Percentiles rank a stretch among this genome's conserved stretches.
Conservation (phyloP, 2,113 vertebrate species). For the Orcinus orca region DNA sequence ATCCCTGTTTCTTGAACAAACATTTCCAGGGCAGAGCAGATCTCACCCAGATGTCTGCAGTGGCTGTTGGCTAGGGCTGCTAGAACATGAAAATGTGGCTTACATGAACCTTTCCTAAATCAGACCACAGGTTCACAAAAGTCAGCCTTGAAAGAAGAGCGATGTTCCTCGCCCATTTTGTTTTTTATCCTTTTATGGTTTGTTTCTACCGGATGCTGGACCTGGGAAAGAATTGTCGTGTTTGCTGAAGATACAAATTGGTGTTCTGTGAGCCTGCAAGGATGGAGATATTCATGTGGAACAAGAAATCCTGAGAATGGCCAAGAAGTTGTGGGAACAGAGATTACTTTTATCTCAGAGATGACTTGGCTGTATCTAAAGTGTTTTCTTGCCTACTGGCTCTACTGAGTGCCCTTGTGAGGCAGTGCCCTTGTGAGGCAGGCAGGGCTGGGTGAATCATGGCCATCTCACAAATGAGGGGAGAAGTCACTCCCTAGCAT, state of each 20-base stretch:
- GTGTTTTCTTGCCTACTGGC: neutral
- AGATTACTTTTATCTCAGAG: neutral
- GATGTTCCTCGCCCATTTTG: neutral
- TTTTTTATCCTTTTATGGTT: neutral
- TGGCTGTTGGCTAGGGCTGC: neutral
- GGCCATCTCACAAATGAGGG: neutral
- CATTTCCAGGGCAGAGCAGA: neutral
- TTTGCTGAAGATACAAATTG: neutral
- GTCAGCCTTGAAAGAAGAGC: neutral
- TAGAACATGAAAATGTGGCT: neutral
- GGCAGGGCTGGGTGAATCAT: neutral
- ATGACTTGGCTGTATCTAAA: neutral
- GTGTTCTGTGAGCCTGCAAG: neutral
- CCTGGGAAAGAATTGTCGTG: neutral
- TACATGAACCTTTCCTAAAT: neutral
- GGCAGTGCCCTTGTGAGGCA: neutral
- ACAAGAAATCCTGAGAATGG: neutral
- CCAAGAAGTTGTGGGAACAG: neutral
- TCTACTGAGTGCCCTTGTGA: neutral
- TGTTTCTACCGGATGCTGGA: neutral
- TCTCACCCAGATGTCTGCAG: neutral
- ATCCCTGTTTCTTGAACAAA: conserved; percentile 4
- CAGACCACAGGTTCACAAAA: neutral
- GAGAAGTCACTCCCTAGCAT: neutral
- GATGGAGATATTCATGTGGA: neutral